These are phyloP conservation scores for Corvus moneduloides DNA, from an alignment of 2,113 vertebrate genomes.

Conservation along the genomic window DNA sequence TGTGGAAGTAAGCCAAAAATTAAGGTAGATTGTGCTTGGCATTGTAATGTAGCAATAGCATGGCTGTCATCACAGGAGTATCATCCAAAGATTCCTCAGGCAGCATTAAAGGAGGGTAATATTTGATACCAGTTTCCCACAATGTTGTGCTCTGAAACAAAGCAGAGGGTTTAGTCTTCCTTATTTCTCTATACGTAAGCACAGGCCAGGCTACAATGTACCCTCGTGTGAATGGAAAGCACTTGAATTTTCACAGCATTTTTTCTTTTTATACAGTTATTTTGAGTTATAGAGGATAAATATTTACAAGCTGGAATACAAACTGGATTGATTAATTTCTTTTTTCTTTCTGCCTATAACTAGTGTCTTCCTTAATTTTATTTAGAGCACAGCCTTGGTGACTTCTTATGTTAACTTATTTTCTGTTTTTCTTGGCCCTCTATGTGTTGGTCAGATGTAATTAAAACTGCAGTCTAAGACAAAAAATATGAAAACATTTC, in stretches of 20 bases:
- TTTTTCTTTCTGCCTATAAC: background rate
- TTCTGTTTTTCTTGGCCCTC: background rate
- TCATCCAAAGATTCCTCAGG: background rate
- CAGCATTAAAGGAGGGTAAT: background rate
- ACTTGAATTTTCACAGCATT: background rate
- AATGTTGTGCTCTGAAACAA: background rate
- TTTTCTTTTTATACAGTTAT: background rate
- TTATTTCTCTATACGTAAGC: background rate
- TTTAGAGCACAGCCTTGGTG: background rate
- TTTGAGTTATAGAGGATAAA: background rate
- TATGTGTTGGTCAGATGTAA: background rate
- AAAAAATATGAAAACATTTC: background rate
- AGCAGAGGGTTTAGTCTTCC: background rate
- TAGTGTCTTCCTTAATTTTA: background rate
- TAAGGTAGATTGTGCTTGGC: background rate
- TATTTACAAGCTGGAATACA: background rate
- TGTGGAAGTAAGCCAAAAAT: background rate
- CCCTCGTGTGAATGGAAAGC: background rate
- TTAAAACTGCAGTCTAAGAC: background rate
- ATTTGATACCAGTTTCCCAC: background rate
- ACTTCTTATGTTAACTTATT: background rate
- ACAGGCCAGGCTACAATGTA: background rate
- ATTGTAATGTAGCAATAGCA: background rate
- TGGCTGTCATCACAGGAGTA: background rate
- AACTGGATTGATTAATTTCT: background rate